These are phyloP conservation scores for Andrena marginata DNA, from an alignment of 2,888 invertebrate species.

Conservation along the genomic window DNA sequence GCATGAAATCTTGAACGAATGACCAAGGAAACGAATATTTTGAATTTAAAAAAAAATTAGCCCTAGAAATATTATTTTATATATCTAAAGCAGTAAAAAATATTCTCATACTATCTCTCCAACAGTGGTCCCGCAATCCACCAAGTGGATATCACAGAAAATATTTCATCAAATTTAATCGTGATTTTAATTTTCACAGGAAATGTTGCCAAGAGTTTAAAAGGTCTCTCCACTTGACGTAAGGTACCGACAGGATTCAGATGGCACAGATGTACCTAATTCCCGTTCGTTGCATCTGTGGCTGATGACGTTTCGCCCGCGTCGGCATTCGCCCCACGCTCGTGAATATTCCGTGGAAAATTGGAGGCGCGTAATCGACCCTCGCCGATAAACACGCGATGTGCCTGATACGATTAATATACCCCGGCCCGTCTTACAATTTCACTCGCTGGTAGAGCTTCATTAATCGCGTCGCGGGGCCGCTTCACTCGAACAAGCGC, in stretches of 20 bases:
- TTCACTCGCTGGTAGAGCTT: slow-evolving; percentile 45
- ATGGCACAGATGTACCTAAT: neutral
- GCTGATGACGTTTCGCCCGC: slow-evolving; percentile 11
- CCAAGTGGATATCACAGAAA: too few relatives aligned
- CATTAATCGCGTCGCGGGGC: slow-evolving; percentile 35
- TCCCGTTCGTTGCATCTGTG: neutral
- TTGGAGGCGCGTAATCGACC: slow-evolving; percentile 26
- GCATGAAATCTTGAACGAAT: too few relatives aligned
- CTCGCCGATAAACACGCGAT: slow-evolving; percentile 20
- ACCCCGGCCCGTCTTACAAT: slow-evolving; percentile 31
- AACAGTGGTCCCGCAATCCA: too few relatives aligned
- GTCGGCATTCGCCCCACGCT: neutral
- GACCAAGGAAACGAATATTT: too few relatives aligned
- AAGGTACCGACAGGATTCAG: too few relatives aligned
- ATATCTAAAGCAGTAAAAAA: too few relatives aligned
- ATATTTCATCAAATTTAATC: too few relatives aligned
- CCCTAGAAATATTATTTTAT: too few relatives aligned
- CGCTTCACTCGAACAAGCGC: slow-evolving; percentile 5
- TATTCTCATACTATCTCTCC: too few relatives aligned
- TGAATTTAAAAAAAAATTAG: too few relatives aligned
- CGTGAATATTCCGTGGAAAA: slow-evolving; percentile 26
- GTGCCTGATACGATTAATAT: slow-evolving; percentile 49
- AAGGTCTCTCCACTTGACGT: neutral
- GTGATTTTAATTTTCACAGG: too few relatives aligned
- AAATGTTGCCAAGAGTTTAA: neutral